These are phyloP conservation scores for Pandemis cinnamomeana DNA, from an alignment of 2,888 invertebrate genomes.

Conservation along the genomic window DNA sequence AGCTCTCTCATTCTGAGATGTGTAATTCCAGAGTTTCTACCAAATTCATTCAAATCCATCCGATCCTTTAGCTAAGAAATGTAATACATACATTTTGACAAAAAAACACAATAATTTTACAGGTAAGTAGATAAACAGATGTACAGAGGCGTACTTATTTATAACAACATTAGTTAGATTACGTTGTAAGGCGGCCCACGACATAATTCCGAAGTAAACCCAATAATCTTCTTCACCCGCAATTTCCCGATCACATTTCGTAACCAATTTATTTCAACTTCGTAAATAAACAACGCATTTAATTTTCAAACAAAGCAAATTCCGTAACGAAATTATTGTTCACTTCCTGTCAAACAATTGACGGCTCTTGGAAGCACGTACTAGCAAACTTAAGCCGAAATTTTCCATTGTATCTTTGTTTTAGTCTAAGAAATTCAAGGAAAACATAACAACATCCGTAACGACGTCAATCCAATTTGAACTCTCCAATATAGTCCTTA, in stretches of 20 bases:
- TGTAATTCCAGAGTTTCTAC: too few species aligned
- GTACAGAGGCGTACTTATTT: too few species aligned
- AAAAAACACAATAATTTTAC: too few species aligned
- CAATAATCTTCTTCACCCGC: neutral
- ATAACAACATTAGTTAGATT: too few species aligned
- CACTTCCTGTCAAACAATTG: conserved; percentile 24
- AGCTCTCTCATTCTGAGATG: too few species aligned
- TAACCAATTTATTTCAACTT: conserved; percentile 3
- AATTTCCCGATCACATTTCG: neutral
- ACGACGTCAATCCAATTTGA: neutral
- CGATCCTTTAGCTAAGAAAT: too few species aligned
- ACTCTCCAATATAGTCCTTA: neutral
- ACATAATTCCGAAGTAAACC: neutral
- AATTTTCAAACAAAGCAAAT: conserved; percentile 28
- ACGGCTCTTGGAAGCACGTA: conserved; percentile 20
- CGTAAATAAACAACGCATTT: conserved; percentile 6
- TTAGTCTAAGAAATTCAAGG: conserved; percentile 1
- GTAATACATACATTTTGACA: too few species aligned
- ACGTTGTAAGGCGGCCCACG: neutral
- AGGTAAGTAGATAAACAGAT: too few species aligned
- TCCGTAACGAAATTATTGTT: conserved; percentile 22
- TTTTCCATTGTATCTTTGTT: conserved; percentile 16
- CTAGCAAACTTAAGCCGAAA: conserved; percentile 17
- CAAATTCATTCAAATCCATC: too few species aligned
- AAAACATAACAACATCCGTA: conserved; percentile 8